Evolutionary conservation across 2,797 vertebrate species (phyloP).

Genomic region (Orientallactaga sibirica): DNA sequence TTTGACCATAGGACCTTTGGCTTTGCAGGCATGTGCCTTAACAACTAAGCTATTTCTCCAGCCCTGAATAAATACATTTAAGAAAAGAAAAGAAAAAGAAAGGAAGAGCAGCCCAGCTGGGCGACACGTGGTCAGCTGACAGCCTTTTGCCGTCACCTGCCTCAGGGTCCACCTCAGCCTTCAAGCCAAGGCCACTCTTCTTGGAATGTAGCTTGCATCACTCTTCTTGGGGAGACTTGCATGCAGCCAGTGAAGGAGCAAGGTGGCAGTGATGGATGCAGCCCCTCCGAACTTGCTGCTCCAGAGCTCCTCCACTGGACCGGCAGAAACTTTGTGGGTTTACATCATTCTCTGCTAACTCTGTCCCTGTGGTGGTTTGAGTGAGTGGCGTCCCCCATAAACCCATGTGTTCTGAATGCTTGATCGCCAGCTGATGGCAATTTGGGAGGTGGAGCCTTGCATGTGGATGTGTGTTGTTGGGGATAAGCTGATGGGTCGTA

Average conservation of each 20-base stretch:
- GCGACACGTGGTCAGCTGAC: background rate
- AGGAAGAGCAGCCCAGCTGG: background rate
- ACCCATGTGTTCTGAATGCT: too few relatives aligned
- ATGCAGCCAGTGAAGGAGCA: background rate
- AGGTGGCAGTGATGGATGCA: background rate
- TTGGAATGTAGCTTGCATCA: background rate
- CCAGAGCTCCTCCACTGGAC: background rate
- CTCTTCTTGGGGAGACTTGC: background rate
- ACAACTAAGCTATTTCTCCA: too few relatives aligned
- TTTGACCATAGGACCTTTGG: too few relatives aligned
- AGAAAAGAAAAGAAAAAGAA: too few relatives aligned
- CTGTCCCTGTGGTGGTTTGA: background rate
- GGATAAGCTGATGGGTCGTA: too few relatives aligned
- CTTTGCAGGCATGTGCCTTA: too few relatives aligned
- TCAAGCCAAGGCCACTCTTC: slow-evolving; percentile 10
- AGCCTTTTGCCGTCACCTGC: background rate
- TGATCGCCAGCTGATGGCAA: too few relatives aligned
- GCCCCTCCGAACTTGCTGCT: background rate
- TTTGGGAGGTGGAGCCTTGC: too few relatives aligned
- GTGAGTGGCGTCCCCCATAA: too few relatives aligned
- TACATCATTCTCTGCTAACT: background rate
- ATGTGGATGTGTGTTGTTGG: too few relatives aligned
- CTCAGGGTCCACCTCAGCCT: background rate
- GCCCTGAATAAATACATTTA: too few relatives aligned
- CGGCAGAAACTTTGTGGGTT: slow-evolving; percentile 4